Conservation (phyloP, 2,797 vertebrate genomes). For the Cossypha niveicapilla region DNA sequence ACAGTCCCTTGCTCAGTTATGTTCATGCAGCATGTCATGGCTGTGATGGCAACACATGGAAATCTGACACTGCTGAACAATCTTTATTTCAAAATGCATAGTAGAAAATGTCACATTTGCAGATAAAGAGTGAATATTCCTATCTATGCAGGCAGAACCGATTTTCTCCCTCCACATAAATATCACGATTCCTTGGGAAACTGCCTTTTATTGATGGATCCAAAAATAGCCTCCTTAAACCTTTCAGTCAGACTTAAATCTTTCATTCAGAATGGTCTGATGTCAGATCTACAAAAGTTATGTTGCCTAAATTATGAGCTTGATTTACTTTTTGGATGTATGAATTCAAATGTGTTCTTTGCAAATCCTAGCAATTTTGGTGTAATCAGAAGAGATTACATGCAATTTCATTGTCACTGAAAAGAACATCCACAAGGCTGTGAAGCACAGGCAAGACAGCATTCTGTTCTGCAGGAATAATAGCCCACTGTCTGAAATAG, state of each 20-base stretch:
- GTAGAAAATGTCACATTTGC: conserved; percentile 8
- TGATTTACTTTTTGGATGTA: conserved; percentile 22
- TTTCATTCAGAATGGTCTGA: not conserved
- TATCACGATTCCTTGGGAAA: not conserved
- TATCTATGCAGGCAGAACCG: not conserved
- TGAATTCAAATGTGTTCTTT: conserved; percentile 30
- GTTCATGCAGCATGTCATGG: not conserved
- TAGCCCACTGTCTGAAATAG: not conserved
- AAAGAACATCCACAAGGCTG: not conserved
- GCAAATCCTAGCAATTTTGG: conserved; percentile 33
- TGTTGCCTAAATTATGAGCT: conserved; percentile 14
- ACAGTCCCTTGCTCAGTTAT: not conserved
- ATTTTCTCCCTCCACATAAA: not conserved
- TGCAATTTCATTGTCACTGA: conserved; percentile 32
- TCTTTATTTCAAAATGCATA: not conserved
- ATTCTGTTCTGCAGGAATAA: not conserved
- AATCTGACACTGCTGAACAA: not conserved
- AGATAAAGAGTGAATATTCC: conserved; percentile 6
- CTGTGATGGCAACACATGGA: not conserved
- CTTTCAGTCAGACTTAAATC: not conserved
- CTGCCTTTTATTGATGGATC: not conserved
- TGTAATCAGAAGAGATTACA: conserved; percentile 38
- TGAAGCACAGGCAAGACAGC: not conserved
- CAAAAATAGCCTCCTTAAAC: conserved; percentile 1
- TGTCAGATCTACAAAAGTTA: conserved; percentile 15